phyloP scores from a whole-genome alignment of 2,888 invertebrate species.

The Hypomecis punctinalis region DNA sequence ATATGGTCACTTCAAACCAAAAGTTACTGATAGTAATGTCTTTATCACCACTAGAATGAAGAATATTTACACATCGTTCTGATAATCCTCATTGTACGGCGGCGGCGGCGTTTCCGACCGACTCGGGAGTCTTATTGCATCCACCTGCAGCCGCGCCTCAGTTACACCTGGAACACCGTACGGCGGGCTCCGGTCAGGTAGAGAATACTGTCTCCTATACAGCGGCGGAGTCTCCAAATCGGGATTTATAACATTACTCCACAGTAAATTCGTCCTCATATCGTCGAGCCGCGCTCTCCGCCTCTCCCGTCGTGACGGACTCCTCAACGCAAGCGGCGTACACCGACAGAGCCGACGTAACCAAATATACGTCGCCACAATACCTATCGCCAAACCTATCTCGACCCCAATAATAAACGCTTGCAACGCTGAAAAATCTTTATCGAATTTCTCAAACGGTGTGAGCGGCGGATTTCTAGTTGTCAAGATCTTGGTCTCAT shows the following conservation, averaged over 20 bases:
- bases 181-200: conserved; percentile 64
- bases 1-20: conserved; percentile 23
- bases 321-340: conserved; percentile 55
- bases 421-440: conserved; percentile 75
- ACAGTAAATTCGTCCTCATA: conserved; percentile 72
- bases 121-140: conserved; percentile 64
- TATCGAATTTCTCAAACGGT: conserved; percentile 72
- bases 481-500: conserved; percentile 47
- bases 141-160: conserved; percentile 60
- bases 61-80: conserved; percentile 57
- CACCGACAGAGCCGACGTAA: conserved; percentile 68
- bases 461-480: conserved; percentile 55
- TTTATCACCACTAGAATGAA: conserved; percentile 5
- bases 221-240: conserved; percentile 76
- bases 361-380: conserved; percentile 78
- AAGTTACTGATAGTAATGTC: not conserved
- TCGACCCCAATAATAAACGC: conserved; percentile 76
- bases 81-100: conserved; percentile 71
- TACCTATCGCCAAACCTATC: conserved; percentile 74
- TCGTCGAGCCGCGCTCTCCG: conserved; percentile 61
- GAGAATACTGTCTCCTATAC: conserved; percentile 64
- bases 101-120: conserved; percentile 79
- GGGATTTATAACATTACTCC: conserved; percentile 68
- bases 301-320: conserved; percentile 57
- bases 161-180: conserved; percentile 60